Base-by-base conservation (phyloP, 1,140 invertebrate species). In the Zaprionus davidi region DNA sequence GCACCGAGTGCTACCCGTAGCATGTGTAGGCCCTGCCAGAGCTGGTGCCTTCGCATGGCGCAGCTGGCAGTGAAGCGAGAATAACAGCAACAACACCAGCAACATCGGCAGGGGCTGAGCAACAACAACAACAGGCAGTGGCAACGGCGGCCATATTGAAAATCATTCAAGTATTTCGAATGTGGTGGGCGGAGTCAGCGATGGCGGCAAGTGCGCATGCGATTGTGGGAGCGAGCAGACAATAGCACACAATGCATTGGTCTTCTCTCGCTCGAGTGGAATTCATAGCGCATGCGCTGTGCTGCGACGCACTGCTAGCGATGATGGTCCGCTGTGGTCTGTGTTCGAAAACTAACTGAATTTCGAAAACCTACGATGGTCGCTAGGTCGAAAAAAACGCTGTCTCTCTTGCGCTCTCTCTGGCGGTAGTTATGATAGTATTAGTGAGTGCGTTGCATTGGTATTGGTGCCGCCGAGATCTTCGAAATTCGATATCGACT, bases 101-200 rank as follows among this genome's bases (percentile, higher is more conserved):
- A 64, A 46, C 44, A 13, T 9, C 22, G 56, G 38, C 65, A 56
- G 28, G 28, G 46, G 56, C 70, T 36, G 38, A 17, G 24, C 60
- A 78, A 24, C 63, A 79, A 65, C 65, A 81, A 58, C 62, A 76
- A 65, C 68, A 59, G 36, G 46, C 20, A 56, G 59, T 20, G 66
- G 67, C 81, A 58, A 55, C 68, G 81, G 84, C 88, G 82, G 91
- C 91, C 91, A 92, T 92, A 88, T 92, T 92, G 91, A 91, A 92
- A 92, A 81, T 91, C 81, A 92, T 71, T 92, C 76, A 90, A 91
- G 79, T 92, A 92, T 92, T 92, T 91, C 91, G 88, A 91, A 91
- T 81, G 26, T 59, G 24, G 81, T 86, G 79, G 92, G 92, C 90
- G 92, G 90, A 90, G 85, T 56, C 78, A 63, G 59, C 58, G 71